Evolutionary conservation across 2,797 vertebrate genomes (phyloP), one percentile per base, ranked within the genome.

Genomic region (Chanos chanos): DNA sequence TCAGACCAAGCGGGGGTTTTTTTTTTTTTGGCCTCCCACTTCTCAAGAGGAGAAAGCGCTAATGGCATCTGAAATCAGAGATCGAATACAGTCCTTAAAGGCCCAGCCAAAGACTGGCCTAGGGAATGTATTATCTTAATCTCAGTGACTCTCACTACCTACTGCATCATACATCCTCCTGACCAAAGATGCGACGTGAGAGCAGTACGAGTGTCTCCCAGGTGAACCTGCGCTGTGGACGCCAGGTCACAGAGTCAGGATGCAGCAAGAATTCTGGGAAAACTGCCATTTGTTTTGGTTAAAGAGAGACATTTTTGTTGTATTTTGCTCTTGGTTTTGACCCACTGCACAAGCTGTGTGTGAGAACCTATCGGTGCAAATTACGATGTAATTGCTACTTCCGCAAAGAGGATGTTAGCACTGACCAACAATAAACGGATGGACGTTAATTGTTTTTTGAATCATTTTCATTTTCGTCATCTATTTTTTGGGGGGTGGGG

Each of bases 31-130:
- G 76, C 75, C 81, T 84, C 82, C 82, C 69, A 82, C 81, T 84
- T 82, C 82, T 88, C 81, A 82, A 81, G 79, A 83, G 81, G 72
- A 50, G 83, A 77, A 76, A 76, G 66, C 57, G 13, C 85, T 89
- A 89, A 89, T 90, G 77, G 79, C 71, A 83, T 86, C 76, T 85
- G 85, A 89, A 86, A 80, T 84, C 80, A 74, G 71, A 77, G 81
- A 88, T 89, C 76, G 84, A 87, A 89, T 72, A 77, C 80, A 78
- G 80, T 85, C n/a, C 82, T 86, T 85, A 87, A 85, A 82, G 83
- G 80, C 70, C 66, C 68, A 78, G 70, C 77, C 77, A 74, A 75
- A 54, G 59, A 77, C n/a, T 74, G 64, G 52, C 68, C 61, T 71
- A 74, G 76, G 74, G 71, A 83, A 78, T 64, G 76, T 76, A 61